These are phyloP conservation scores for Leucophenga montana DNA, from an alignment of 2,888 invertebrate species.

Conservation along the genomic window DNA sequence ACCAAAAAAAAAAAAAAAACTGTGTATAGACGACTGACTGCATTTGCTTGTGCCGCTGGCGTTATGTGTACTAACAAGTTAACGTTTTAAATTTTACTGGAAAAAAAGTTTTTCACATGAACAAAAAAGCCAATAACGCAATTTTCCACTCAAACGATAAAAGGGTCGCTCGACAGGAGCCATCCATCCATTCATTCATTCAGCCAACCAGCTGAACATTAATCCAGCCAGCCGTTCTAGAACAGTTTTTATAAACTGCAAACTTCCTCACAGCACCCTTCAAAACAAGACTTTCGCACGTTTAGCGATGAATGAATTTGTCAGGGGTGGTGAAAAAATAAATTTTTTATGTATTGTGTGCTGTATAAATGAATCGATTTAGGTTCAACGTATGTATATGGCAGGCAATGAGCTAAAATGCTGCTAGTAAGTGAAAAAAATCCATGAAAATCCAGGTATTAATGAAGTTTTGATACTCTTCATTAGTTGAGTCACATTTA, in stretches of 20 bases:
- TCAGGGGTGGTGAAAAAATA: slow-evolving; percentile 29
- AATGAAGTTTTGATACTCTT: too few relatives aligned
- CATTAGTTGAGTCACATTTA: too few relatives aligned
- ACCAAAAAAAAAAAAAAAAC: too few relatives aligned
- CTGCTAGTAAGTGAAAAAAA: neutral
- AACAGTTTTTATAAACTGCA: neutral
- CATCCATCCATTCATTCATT: too few relatives aligned
- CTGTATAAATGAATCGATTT: slow-evolving; percentile 43
- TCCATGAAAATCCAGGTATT: too few relatives aligned
- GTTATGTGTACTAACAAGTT: too few relatives aligned
- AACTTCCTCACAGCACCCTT: neutral
- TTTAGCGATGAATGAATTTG: slow-evolving; percentile 33
- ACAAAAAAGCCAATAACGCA: slow-evolving; percentile 56
- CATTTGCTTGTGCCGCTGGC: too few relatives aligned
- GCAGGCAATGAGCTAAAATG: neutral
- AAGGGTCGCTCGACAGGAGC: slow-evolving; percentile 45
- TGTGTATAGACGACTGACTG: too few relatives aligned
- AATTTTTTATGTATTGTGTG: slow-evolving; percentile 46
- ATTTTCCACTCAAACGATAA: slow-evolving; percentile 65
- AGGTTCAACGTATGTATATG: slow-evolving; percentile 34
- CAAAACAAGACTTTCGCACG: neutral
- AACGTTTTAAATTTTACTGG: too few relatives aligned
- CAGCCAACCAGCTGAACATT: too few relatives aligned
- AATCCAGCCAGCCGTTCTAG: too few relatives aligned
- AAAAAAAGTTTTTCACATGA: slow-evolving; percentile 40